Conservation (phyloP, 2,797 vertebrate species). For the Phrynocephalus guinanensis region DNA sequence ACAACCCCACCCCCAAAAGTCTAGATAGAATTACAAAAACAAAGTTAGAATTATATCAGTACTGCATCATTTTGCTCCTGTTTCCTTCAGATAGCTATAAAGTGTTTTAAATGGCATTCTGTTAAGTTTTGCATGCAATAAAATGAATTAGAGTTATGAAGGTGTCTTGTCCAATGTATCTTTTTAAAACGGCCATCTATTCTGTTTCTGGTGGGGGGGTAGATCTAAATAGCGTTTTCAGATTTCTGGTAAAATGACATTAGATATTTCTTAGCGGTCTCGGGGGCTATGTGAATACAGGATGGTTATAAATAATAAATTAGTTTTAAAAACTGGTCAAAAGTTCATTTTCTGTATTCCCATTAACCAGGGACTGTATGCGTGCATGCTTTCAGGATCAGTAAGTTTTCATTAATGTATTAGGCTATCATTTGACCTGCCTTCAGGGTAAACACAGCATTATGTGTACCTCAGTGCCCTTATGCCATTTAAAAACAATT, state of each 20-base stretch:
- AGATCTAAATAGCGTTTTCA: constrained; percentile 13
- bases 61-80: constrained; percentile 1
- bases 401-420: not conserved
- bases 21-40: not conserved
- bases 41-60: not conserved
- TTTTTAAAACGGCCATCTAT: not conserved
- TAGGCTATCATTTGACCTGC: not conserved
- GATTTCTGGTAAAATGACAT: not conserved
- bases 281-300: accelerated
- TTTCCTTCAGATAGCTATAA: constrained; percentile 2
- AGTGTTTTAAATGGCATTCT: constrained; percentile 30
- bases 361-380: not conserved
- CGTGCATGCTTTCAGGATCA: not conserved
- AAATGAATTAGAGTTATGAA: constrained; percentile 37
- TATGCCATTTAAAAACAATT: not conserved
- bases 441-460: not conserved
- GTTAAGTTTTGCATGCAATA: not conserved
- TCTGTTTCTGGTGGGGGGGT: constrained; percentile 8
- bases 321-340: constrained; percentile 21
- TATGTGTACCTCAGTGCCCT: not conserved
- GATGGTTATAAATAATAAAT: not conserved
- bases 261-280: constrained; percentile 24
- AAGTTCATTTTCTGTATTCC: not conserved
- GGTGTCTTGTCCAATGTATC: not conserved
- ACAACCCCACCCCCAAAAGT: not conserved